A percentile compares a stretch with the other conserved stretches of the same genome.
Evolutionary conservation across 2,888 invertebrate genomes (phyloP).

Genomic region (Dorcus parallelipipedus): DNA sequence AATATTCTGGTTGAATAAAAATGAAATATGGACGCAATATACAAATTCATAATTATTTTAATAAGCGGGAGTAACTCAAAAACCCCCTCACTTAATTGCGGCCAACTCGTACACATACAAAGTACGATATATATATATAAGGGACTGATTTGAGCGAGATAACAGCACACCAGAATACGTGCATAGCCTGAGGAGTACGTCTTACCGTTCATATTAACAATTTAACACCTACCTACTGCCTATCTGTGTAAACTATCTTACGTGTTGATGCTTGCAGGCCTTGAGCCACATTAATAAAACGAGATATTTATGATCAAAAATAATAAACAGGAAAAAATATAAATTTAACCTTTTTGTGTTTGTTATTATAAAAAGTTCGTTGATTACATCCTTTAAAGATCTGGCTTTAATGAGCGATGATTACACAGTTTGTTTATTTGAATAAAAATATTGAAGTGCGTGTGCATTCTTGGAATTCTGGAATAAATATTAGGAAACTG

Average conservation of each 20-base stretch:
- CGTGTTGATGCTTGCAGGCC: conserved; percentile 18
- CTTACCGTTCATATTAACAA: conserved; percentile 27
- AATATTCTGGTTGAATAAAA: no score
- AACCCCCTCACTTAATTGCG: conserved; percentile 27
- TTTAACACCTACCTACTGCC: conserved; percentile 28
- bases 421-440: no score
- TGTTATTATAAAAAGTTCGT: conserved; percentile 5
- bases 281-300: conserved; percentile 11
- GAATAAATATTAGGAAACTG: no score
- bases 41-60: conserved; percentile 26
- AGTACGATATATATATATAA: conserved; percentile 4
- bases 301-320: conserved; percentile 11
- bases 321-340: conserved; percentile 2
- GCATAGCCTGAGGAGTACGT: conserved; percentile 21
- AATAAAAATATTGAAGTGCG: no score
- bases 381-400: background rate
- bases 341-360: conserved; percentile 8
- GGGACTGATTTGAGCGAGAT: conserved; percentile 14
- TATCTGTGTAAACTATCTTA: conserved; percentile 26
- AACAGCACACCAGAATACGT: conserved; percentile 10
- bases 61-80: conserved; percentile 19
- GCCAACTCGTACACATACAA: conserved; percentile 8
- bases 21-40: background rate
- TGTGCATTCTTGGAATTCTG: no score
- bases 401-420: no score